Conservation (phyloP, 2,113 vertebrate species). For the Hippopotamus amphibius region DNA sequence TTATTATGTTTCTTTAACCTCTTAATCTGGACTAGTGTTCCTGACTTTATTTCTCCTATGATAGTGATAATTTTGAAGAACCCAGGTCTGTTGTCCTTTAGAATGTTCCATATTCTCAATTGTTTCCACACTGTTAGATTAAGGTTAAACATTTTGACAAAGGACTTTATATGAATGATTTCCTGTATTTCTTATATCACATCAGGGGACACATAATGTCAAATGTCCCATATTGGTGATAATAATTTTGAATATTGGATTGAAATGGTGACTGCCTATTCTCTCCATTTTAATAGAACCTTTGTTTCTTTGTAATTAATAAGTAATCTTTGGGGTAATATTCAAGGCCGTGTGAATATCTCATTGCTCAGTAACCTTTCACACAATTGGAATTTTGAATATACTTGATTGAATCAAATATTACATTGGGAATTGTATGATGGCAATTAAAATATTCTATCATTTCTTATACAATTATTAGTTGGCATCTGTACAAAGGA, state of each 20-base stretch:
- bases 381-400: neutral
- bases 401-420: neutral
- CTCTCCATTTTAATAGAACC: neutral
- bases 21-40: too few species aligned
- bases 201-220: neutral
- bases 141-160: neutral
- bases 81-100: too few species aligned
- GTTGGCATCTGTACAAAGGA: neutral
- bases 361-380: neutral
- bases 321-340: neutral
- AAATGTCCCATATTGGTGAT: neutral
- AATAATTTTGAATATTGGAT: neutral
- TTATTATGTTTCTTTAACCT: neutral
- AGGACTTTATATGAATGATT: neutral
- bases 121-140: too few species aligned
- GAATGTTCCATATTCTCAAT: too few species aligned
- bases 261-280: neutral
- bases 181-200: neutral
- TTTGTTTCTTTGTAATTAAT: neutral
- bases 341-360: neutral
- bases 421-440: neutral
- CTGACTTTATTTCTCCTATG: too few species aligned
- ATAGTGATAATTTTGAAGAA: too few species aligned
- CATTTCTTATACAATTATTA: neutral
- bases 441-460: neutral